Base-by-base conservation (phyloP, 2,113 vertebrate species). In the Sarotherodon lohbergeri region DNA sequence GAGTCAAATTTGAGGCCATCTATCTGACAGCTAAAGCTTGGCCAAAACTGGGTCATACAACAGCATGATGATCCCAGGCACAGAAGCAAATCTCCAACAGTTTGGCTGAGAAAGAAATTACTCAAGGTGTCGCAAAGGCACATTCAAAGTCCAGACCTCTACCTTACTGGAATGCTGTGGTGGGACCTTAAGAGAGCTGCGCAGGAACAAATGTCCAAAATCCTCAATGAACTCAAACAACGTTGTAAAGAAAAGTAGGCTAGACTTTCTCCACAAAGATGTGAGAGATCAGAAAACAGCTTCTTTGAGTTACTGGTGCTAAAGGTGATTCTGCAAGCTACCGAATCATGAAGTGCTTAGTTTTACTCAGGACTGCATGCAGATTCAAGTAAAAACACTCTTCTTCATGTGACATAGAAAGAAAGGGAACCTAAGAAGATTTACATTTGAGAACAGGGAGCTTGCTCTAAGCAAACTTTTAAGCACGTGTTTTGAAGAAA, bases 291-390 rank as follows among this genome's bases (percentile, higher is more conserved):
- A 46, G 13, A 46, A 46, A 73, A 73, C 68, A 10, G 13, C 22
- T 10, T 14, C 12, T 71, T 46, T 0, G 3, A 73, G 13, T 9
- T 10, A 0, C 8, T 73, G 39, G 13, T 2, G 13, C 41, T 73
- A 3, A 46, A 46, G 22, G n/a, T 27, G 41, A 27, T 73, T 73
- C 24, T 46, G 68, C 39, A 46, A 73, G 39, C 13, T 73, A 43
- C 39, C 4, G 0, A 71, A 43, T 43, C 8, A 10, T 17, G 39
- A 43, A 3, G 39, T 46, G 1, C 68, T 27, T 46, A 17, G 39
- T 46, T 73, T 46, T 46, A 73, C 22, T 24, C 68, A 17, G 24
- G 39, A 73, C 2, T 0, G 66, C 66, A 16, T 43, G 22, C 12
- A 71, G 66, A 71, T 71, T 43, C n/a, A n/a, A 24, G 1, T 9